Base-by-base conservation (phyloP, 2,888 invertebrate genomes). In the Liodrosophila aerea region DNA sequence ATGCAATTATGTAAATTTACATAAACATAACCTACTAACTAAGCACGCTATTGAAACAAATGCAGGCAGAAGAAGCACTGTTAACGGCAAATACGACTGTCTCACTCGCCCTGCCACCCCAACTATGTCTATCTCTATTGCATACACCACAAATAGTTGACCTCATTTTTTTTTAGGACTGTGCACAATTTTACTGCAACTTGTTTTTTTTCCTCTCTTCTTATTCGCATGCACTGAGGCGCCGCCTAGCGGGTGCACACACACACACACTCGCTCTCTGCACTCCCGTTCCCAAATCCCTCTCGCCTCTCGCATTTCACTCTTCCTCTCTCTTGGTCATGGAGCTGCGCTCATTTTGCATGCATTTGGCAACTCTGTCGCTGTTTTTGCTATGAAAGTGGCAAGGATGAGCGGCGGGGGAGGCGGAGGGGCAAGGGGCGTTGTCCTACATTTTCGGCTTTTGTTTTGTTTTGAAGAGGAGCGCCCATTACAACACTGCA, bases 11-110 rank as follows among this genome's bases (percentile, higher is more conserved):
- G 83, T 75, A 81, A 81, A 81, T 81, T 77, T 81, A 77, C 61
- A 81, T 85, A 86, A 86, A 82, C 83, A 86, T 81, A 81, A 86
- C 86, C 86, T 77, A 81, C 82, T 85, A 85, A 85, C 85, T 75
- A 77, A 78, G 84, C 77, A 78, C 77, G 85, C 86, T 73, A 76
- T 76, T 64, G 82, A 76, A 84, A 81, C 82, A 76, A 76, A 65
- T 81, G 65, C 74, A 75, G 66, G 15, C 50, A 22, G 22, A 22
- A 5, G 5, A 5, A 22, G 22, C 22, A 5, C 61, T 29, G 52
- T 45, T 49, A 56, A 52, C 57, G 31, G 44, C 47, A 49, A 37
- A 41, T 33, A 34, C 12, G 11, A 9, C 39, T 59, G 7, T 12
- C 39, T 22, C 41, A 15, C 9, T 46, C 16, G 44, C 36, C 11